Evolutionary conservation across 2,797 vertebrate genomes (phyloP).

Genomic region (Rhinatrema bivittatum): DNA sequence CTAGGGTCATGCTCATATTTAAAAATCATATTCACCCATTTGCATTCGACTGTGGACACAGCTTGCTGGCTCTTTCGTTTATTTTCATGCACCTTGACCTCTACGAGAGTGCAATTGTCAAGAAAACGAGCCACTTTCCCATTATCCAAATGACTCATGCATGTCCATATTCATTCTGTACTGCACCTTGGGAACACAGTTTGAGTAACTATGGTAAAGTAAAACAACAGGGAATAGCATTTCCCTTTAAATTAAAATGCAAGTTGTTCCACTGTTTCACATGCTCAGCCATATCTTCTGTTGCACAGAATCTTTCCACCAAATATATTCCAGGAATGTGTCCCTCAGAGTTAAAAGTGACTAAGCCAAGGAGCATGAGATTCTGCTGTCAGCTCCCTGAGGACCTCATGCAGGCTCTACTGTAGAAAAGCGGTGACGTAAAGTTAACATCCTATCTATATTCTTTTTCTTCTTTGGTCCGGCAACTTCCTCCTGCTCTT

Average conservation of each 20-base stretch:
- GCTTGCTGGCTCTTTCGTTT: too few species aligned
- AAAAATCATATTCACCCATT: too few species aligned
- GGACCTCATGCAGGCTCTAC: slow-evolving; percentile 23
- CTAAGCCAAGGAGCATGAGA: slow-evolving; percentile 60
- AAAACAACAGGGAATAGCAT: slow-evolving; percentile 20
- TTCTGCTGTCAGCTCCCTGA: slow-evolving; percentile 27
- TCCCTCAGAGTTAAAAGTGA: slow-evolving; percentile 44
- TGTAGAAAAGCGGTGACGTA: slow-evolving; percentile 19
- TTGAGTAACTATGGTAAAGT: not conserved
- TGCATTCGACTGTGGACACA: too few species aligned
- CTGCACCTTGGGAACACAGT: slow-evolving; percentile 31
- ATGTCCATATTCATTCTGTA: too few species aligned
- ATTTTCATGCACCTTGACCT: too few species aligned
- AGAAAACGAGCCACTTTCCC: too few species aligned
- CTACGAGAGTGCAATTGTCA: too few species aligned
- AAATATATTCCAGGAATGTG: slow-evolving; percentile 52
- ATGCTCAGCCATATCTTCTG: slow-evolving; percentile 19
- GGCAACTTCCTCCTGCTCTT: too few species aligned
- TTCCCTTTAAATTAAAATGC: slow-evolving; percentile 21
- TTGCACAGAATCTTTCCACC: slow-evolving; percentile 42
- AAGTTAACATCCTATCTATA: too few species aligned
- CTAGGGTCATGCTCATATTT: too few species aligned
- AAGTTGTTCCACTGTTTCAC: slow-evolving; percentile 21
- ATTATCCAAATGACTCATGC: too few species aligned
- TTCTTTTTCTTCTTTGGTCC: too few species aligned